Evolutionary conservation across 2,113 vertebrate species (phyloP), one percentile per base, ranked within the genome.

Genomic region (Tapirus terrestris): DNA sequence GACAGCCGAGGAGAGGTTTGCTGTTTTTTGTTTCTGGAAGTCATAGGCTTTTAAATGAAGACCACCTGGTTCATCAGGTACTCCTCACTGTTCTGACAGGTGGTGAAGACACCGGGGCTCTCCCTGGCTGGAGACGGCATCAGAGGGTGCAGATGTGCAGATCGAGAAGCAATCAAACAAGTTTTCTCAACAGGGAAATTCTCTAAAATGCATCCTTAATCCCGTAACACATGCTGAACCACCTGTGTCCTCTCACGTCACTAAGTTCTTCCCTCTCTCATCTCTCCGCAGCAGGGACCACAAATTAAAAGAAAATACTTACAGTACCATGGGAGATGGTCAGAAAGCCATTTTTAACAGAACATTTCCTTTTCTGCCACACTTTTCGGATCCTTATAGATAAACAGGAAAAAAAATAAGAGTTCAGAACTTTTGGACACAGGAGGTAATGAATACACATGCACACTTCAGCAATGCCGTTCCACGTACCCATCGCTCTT

Each of bases 281-380:
- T 5, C 65, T 21, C 10, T 1, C 31, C 0, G 10, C 29, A 27
- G 61, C 14, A 1, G 60, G 73, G n/a, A 33, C 45, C 1, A 0
- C 0, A 29, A 65, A 17, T 5, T 8, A 18, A 9, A 7, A 33
- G 10, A 27, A 79, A 97, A 96, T 98, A 99, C 99, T 99, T 99
- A 99, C 99, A 84, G 99, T 99, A 97, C 99, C 99, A 82, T 99
- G 99, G 84, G 99, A 99, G 98, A 99, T 99, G 75, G 99, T 99
- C 97, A 99, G 99, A 98, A 99, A 99, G 23, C 99, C 99, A 77
- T 99, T 99, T 98, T 98, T 99, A 96, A 99, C 99, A 0, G 99
- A 99, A 96, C 99, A 99, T 88, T 99, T 99, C 98, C 99, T 99
- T 98, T 99, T 99, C 99, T 99, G 99, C 99, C 99, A 99, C 68